Base-by-base conservation (phyloP, 2,797 vertebrate genomes). In the Clarias fuscus region DNA sequence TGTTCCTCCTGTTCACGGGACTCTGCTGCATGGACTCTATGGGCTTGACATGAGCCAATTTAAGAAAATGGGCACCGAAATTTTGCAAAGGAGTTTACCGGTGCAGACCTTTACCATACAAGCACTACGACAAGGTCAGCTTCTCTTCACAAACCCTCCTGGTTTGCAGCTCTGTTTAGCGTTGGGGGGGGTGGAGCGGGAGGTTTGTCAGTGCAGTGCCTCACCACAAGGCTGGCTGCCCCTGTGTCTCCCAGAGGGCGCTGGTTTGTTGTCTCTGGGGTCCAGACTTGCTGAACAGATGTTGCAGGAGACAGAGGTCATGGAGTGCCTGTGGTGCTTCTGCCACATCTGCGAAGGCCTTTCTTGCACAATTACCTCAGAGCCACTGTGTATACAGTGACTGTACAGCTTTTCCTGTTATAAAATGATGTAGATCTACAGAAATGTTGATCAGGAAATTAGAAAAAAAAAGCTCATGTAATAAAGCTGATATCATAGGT, bases 61-160 rank as follows among this genome's bases (percentile, higher is more conserved):
- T 27, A 89, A 86, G 85, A 81, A 90, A 84, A 91, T 91, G 90
- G 93, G 88, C 72, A 80, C 89, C 0, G 90, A 92, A 0, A 82
- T 90, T 11, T 90, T 94, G 61, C 91, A 71, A 61, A 89, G 88
- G 86, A 92, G 88, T 68, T 87, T 89, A 7, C 61, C 80, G 0
- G 33, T 94, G 87, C 88, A 88, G 58, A 59, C 91, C 80, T 95
- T 96, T 94, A 95, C 93, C 81, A 82, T 90, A 33, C 85, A 93
- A 88, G 93, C 94, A 85, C 92, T 95, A 24, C 73, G 65, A 4
- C 90, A 86, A 93, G 92, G 92, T 95, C 90, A 91, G 92, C 17
- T 17, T 73, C 30, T 71, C 68, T 68, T 70, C 43, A 86, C 5
- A 30, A 65, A 33, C 37, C 2, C 3, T 65, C 15, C 27, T 71